Evolutionary conservation across 2,113 vertebrate genomes (phyloP).

Genomic region (Mungos mungo): DNA sequence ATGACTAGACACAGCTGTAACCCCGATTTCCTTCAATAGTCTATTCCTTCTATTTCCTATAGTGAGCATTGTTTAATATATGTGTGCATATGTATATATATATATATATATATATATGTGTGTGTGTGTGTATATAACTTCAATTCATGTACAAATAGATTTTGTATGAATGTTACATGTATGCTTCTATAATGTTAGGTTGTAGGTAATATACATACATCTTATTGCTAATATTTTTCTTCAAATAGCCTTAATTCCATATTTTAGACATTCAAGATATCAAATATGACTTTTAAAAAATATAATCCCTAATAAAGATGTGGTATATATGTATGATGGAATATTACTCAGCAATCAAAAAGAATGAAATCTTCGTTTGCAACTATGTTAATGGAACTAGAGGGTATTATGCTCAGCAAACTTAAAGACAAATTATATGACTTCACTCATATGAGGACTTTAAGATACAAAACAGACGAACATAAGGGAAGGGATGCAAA

Average conservation of each 20-base stretch:
- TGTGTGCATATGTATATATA: not conserved
- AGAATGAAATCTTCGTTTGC: no score
- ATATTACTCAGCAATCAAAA: no score
- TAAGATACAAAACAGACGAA: no score
- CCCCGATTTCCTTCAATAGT: not conserved
- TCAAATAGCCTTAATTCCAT: not conserved
- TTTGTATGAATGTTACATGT: not conserved
- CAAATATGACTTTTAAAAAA: not conserved
- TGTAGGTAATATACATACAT: not conserved
- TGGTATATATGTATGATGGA: no score
- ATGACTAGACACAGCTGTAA: not conserved
- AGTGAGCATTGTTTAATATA: not conserved
- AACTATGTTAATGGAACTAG: no score
- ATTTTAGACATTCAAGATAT: not conserved
- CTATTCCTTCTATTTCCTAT: not conserved
- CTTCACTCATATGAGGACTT: no score
- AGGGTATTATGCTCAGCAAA: no score
- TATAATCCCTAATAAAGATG: not conserved
- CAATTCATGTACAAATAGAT: not conserved
- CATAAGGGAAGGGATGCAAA: no score
- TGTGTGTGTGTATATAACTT: not conserved
- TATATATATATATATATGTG: not conserved
- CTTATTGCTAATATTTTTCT: not conserved
- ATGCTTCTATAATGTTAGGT: not conserved
- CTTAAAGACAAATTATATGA: no score